Conservation (phyloP, 2,888 invertebrate genomes). For the Deilephila elpenor region DNA sequence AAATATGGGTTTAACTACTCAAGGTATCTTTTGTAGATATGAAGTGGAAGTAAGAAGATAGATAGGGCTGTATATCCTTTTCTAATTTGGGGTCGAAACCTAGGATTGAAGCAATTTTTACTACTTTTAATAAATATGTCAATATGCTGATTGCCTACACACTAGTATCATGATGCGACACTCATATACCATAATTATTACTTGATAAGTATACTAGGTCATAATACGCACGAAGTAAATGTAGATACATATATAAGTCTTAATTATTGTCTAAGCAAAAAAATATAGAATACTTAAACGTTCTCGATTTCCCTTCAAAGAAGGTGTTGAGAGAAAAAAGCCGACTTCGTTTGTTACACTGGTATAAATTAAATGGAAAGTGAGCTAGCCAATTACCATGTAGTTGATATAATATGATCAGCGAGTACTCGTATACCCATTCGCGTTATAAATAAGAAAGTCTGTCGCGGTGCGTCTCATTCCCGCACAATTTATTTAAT, state of each 20-base stretch:
- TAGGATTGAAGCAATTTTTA: no score
- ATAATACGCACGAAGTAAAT: neutral
- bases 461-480: slow-evolving; percentile 11
- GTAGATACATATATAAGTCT: neutral
- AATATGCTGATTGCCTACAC: no score
- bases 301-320: slow-evolving; percentile 23
- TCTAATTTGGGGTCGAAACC: no score
- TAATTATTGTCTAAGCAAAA: neutral
- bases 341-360: slow-evolving; percentile 20
- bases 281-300: neutral
- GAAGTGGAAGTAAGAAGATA: no score
- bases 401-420: slow-evolving; percentile 23
- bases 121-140: no score
- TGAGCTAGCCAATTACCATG: slow-evolving; percentile 25
- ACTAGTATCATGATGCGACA: no score
- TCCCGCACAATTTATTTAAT: slow-evolving; percentile 35
- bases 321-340: slow-evolving; percentile 23
- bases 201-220: no score
- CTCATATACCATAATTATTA: no score
- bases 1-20: no score
- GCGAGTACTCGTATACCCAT: slow-evolving; percentile 8
- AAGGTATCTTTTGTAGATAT: no score
- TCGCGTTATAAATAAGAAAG: slow-evolving; percentile 21
- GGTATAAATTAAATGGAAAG: slow-evolving; percentile 25
- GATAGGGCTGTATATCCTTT: no score